phyloP scores from a whole-genome alignment of 2,113 vertebrate genomes.

The Pavo muticus region DNA sequence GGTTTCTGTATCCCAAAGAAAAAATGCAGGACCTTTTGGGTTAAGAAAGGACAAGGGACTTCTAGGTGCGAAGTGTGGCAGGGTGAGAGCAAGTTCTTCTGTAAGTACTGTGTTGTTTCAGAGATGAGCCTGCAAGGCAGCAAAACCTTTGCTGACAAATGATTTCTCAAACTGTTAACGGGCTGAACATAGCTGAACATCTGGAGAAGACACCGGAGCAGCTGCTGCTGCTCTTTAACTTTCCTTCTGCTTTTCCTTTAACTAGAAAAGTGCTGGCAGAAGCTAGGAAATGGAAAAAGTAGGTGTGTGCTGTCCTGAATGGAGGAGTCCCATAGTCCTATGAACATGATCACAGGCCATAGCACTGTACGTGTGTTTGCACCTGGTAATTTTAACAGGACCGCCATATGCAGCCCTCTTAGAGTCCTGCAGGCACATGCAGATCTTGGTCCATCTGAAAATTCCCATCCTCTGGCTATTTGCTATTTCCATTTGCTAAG shows the following conservation, averaged over 20 bases:
- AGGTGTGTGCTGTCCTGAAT: background rate
- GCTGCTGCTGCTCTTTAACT: slow-evolving; percentile 66
- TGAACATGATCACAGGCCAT: background rate
- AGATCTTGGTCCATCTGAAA: background rate
- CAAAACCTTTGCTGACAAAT: slow-evolving; percentile 65
- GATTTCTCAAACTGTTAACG: slow-evolving; percentile 59
- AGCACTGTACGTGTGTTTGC: background rate
- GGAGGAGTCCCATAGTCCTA: background rate
- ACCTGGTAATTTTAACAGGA: background rate
- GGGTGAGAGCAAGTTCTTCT: slow-evolving; percentile 7
- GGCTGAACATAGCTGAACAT: slow-evolving; percentile 63
- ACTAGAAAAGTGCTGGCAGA: slow-evolving; percentile 39
- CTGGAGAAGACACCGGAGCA: slow-evolving; percentile 68
- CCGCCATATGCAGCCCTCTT: background rate
- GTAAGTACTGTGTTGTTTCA: slow-evolving; percentile 17
- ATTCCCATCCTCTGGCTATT: background rate
- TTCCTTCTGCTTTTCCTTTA: slow-evolving; percentile 53
- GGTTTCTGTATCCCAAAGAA: background rate
- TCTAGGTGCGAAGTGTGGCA: background rate
- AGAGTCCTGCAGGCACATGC: background rate
- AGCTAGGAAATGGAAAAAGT: background rate
- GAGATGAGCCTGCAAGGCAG: slow-evolving; percentile 60
- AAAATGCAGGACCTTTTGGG: background rate
- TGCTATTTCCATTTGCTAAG: background rate
- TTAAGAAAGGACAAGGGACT: background rate